Conservation (phyloP, 2,113 vertebrate genomes). For the Genyomyrus donnyi region DNA sequence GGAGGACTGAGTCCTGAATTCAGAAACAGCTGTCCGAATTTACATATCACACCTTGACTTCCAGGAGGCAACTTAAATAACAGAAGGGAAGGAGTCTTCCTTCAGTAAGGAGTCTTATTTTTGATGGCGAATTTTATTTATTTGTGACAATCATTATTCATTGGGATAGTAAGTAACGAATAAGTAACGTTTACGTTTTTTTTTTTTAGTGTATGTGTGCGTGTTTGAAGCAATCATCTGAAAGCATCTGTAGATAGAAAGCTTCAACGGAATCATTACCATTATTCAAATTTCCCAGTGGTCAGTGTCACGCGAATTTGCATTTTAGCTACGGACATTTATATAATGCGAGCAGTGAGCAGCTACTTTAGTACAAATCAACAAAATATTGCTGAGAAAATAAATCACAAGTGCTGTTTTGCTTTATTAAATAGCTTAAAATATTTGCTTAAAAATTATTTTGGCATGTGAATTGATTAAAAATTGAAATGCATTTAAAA, state of each 20-base stretch:
- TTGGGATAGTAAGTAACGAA: neutral
- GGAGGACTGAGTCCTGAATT: conserved; percentile 52
- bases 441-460: neutral
- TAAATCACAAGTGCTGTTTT: neutral
- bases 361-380: neutral
- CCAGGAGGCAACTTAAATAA: conserved; percentile 34
- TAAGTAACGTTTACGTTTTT: neutral
- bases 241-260: neutral
- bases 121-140: conserved; percentile 13
- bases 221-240: neutral
- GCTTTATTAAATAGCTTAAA: neutral
- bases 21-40: conserved; percentile 60
- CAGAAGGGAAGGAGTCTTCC: conserved; percentile 29
- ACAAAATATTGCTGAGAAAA: neutral
- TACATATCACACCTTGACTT: conserved; percentile 52
- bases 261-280: neutral
- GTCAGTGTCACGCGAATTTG: conserved; percentile 2
- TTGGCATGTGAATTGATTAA: neutral
- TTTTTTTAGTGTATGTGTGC: neutral
- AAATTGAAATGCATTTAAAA: neutral
- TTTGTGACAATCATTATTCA: conserved; percentile 14
- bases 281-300: conserved; percentile 9
- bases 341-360: neutral
- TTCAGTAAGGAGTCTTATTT: conserved; percentile 3
- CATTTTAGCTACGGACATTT: neutral